phyloP scores from a whole-genome alignment of 2,797 vertebrate species.

The Gila robusta region DNA sequence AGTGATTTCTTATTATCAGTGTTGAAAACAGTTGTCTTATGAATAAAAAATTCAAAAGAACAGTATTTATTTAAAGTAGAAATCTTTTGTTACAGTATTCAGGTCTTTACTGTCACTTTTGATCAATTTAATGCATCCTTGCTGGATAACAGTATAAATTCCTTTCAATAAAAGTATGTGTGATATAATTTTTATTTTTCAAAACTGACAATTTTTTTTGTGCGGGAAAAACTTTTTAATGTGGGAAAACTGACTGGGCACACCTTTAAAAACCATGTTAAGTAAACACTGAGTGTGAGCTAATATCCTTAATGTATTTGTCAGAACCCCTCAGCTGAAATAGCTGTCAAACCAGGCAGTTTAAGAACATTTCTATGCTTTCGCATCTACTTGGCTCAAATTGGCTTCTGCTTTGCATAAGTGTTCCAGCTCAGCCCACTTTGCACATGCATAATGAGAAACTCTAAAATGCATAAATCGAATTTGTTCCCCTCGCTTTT shows the following conservation, averaged over 20 bases:
- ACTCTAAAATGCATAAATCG: slow-evolving; percentile 66
- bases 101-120: background rate
- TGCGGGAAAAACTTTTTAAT: background rate
- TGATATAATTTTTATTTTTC: background rate
- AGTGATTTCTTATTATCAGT: background rate
- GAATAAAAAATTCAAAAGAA: background rate
- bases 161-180: background rate
- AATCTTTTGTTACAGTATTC: background rate
- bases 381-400: slow-evolving; percentile 51
- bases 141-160: background rate
- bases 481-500: slow-evolving; percentile 68
- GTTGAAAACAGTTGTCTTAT: background rate
- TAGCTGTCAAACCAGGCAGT: slow-evolving; percentile 65
- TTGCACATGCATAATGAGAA: slow-evolving; percentile 70
- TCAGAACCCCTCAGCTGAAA: slow-evolving; percentile 50
- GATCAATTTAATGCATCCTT: background rate
- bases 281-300: slow-evolving; percentile 43
- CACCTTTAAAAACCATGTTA: slow-evolving; percentile 7
- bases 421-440: slow-evolving; percentile 57
- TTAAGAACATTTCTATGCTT: slow-evolving; percentile 57
- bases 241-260: background rate
- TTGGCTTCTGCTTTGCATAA: slow-evolving; percentile 63
- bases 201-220: background rate
- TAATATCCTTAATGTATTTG: slow-evolving; percentile 55
- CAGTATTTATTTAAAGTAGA: background rate